Evolutionary conservation across 2,797 vertebrate genomes (phyloP).

Genomic region (Champsocephalus esox): DNA sequence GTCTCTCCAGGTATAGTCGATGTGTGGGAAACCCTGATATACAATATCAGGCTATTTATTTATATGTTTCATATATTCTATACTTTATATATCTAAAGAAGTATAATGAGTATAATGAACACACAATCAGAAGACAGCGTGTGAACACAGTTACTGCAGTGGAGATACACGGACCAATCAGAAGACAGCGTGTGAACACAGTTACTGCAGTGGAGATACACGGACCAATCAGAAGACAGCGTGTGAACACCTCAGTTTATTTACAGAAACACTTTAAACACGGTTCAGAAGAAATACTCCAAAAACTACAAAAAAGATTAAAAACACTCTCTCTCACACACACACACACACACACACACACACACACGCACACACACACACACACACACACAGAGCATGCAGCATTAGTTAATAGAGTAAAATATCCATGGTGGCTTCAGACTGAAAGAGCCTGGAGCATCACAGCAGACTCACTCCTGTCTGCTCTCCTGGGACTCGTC

Average conservation of each 20-base stretch:
- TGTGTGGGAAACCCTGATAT: too few relatives aligned
- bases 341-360: neutral
- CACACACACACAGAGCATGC: slow-evolving; percentile 72
- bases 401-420: slow-evolving; percentile 62
- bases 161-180: slow-evolving; percentile 25
- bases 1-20: too few relatives aligned
- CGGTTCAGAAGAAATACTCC: slow-evolving; percentile 51
- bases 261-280: slow-evolving; percentile 74
- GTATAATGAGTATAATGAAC: too few relatives aligned
- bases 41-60: too few relatives aligned
- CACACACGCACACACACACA: slow-evolving; percentile 46
- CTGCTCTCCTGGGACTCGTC: too few relatives aligned
- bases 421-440: slow-evolving; percentile 52
- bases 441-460: too few relatives aligned
- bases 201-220: too few relatives aligned
- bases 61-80: too few relatives aligned
- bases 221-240: slow-evolving; percentile 36
- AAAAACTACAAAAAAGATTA: slow-evolving; percentile 51
- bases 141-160: slow-evolving; percentile 29
- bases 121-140: neutral
- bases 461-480: too few relatives aligned
- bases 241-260: slow-evolving; percentile 69
- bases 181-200: slow-evolving; percentile 41
- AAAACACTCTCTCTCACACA: slow-evolving; percentile 18
- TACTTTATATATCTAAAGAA: too few relatives aligned